These are phyloP conservation scores for Ascaphus truei DNA, from an alignment of 2,113 vertebrate species.

Conservation along the genomic window DNA sequence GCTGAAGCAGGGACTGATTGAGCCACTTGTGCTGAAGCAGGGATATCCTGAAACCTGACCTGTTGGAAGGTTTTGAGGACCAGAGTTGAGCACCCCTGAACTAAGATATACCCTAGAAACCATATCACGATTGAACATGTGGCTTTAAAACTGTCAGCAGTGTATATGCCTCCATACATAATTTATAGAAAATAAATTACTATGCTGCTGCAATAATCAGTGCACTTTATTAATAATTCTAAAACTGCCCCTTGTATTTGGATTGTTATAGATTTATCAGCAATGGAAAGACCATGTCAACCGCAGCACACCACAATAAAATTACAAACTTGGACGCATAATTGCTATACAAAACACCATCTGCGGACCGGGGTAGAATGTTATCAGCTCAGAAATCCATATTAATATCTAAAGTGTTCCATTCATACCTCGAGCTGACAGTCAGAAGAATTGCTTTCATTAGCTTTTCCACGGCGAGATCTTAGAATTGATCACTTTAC, in stretches of 20 bases:
- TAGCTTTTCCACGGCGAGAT: conserved; percentile 37
- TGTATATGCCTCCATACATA: too few species aligned
- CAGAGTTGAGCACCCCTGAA: too few species aligned
- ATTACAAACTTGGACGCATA: conserved; percentile 32
- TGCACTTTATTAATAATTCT: conserved; percentile 28
- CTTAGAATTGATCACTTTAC: conserved; percentile 39
- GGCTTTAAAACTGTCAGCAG: too few species aligned
- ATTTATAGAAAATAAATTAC: conserved; percentile 21
- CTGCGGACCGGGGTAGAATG: conserved; percentile 30
- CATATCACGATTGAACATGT: too few species aligned
- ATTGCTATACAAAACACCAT: conserved; percentile 38
- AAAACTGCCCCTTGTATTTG: conserved; percentile 11
- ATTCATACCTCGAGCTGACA: conserved; percentile 35
- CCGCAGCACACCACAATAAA: conserved; percentile 26
- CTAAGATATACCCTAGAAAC: too few species aligned
- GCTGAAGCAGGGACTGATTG: too few species aligned
- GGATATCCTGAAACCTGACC: too few species aligned
- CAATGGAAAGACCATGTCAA: conserved; percentile 31
- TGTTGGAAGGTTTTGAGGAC: too few species aligned
- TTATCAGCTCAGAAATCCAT: conserved; percentile 38
- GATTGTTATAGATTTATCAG: conserved; percentile 34
- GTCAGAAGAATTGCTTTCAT: conserved; percentile 39
- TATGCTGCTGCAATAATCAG: not conserved
- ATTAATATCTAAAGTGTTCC: conserved; percentile 38
- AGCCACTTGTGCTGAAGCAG: too few species aligned